Evolutionary conservation across 1,140 invertebrate species (phyloP), one percentile per base, ranked within the genome.

Genomic region (Lysiphlebus fabarum): DNA sequence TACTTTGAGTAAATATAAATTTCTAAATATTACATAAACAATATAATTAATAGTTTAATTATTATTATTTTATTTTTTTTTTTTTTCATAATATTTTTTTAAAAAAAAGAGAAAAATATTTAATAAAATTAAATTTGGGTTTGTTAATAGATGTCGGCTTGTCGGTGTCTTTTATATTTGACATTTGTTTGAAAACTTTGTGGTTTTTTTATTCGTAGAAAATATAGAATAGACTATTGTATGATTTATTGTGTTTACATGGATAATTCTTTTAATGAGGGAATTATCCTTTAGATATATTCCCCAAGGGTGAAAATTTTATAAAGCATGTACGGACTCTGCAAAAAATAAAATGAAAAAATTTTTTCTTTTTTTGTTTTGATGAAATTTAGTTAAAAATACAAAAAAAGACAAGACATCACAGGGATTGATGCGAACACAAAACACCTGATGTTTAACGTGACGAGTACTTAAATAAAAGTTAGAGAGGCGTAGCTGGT

Each of bases 241-340:
- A 26, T 67, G 65, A 70, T 71, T 72, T 70, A 69, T 60, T 40
- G 42, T 69, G 62, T 71, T 71, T 71, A 71, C 68, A 64, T 65
- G 55, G 14, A 33, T 64, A 67, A 70, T 68, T 62, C 66, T 64
- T 58, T 67, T 66, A 66, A 70, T 70, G 66, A 65, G 63, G 55
- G 62, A 68, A 61, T 63, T 55, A 60, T 67, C 58, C 62, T 26
- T 26, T 26, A 26, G 17, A 26, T 1, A 26, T 1, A 26, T 26
- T 26, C 4, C 53, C 47, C 38, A 53, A 50, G 14, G 9, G n/a
- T 54, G 58, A 44, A 59, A 37, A 38, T 51, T 26, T 26, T 26
- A 26, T 8, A 38, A 33, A 36, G 11, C n/a, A n/a, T n/a, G n/a
- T 45, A n/a, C 33, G 3, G 33, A 8, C 7, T n/a, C 5, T n/a